Conservation (phyloP, 30 jellyfish, hydroid and myxozoan genomes). For the Calvadosia cruxmelitensis region DNA sequence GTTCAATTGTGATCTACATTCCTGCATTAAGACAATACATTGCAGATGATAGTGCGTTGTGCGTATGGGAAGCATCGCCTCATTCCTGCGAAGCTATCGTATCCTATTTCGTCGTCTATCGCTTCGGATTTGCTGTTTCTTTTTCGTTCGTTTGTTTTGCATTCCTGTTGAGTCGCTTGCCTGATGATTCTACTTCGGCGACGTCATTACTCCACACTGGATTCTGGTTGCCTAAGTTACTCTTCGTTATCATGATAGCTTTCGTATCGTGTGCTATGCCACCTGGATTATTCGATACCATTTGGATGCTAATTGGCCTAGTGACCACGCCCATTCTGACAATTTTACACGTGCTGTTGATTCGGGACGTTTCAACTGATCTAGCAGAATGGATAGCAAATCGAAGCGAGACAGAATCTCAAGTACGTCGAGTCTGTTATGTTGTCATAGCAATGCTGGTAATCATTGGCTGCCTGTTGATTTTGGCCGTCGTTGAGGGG, state of each 20-base stretch:
- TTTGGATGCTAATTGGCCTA: slow-evolving; percentile 44
- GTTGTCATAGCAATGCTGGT: neutral
- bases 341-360: slow-evolving; percentile 14
- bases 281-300: slow-evolving; percentile 53
- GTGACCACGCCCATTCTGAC: slow-evolving; percentile 21
- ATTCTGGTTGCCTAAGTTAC: slow-evolving; percentile 81
- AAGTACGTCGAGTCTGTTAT: neutral
- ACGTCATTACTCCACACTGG: slow-evolving; percentile 57
- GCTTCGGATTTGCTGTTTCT: slow-evolving; percentile 72
- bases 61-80: slow-evolving; percentile 38
- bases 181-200: slow-evolving; percentile 13
- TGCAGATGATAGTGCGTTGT: slow-evolving; percentile 48
- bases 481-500: neutral
- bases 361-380: slow-evolving; percentile 40
- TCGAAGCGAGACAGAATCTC: neutral
- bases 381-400: neutral
- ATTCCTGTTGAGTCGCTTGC: slow-evolving; percentile 14
- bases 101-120: slow-evolving; percentile 30
- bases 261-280: slow-evolving; percentile 74
- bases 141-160: slow-evolving; percentile 38
- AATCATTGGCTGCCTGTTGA: neutral
- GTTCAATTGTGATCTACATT: slow-evolving; percentile 11
- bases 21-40: slow-evolving; percentile 46
- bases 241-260: slow-evolving; percentile 38
- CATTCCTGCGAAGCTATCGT: slow-evolving; percentile 52